phyloP scores from a whole-genome alignment of 2,113 vertebrate species.

The Cinclus cinclus region DNA sequence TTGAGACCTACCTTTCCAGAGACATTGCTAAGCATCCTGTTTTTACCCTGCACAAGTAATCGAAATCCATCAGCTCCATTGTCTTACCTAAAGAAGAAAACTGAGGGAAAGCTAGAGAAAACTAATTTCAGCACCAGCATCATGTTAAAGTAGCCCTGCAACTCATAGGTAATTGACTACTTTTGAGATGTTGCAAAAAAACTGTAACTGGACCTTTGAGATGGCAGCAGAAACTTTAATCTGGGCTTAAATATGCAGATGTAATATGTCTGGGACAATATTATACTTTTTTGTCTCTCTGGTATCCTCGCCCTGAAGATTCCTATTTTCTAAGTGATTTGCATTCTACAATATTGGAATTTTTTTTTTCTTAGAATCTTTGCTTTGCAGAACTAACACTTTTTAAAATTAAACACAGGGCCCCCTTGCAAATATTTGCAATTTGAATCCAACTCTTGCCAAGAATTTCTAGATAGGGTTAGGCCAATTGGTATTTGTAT shows the following conservation, averaged over 20 bases:
- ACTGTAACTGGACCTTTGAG: background rate
- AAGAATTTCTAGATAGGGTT: background rate
- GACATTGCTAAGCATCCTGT: background rate
- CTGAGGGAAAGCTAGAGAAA: background rate
- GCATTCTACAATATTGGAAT: background rate
- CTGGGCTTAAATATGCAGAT: background rate
- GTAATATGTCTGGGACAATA: background rate
- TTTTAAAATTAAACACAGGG: background rate
- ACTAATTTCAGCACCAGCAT: background rate
- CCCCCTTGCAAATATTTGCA: background rate
- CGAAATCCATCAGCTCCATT: background rate
- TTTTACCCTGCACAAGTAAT: background rate
- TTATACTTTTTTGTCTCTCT: background rate
- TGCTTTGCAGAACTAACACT: background rate
- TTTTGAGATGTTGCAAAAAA: background rate
- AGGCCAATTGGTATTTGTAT: background rate
- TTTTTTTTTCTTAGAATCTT: background rate
- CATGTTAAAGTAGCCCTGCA: background rate
- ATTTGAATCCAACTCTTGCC: background rate
- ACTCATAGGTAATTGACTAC: background rate
- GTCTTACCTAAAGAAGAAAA: background rate
- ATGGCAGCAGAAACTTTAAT: background rate
- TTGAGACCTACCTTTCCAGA: background rate
- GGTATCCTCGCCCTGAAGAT: background rate
- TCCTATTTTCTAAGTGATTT: background rate